These are phyloP conservation scores for Rhabditoides inermis DNA, from an alignment of 2,888 invertebrate species.

Conservation along the genomic window DNA sequence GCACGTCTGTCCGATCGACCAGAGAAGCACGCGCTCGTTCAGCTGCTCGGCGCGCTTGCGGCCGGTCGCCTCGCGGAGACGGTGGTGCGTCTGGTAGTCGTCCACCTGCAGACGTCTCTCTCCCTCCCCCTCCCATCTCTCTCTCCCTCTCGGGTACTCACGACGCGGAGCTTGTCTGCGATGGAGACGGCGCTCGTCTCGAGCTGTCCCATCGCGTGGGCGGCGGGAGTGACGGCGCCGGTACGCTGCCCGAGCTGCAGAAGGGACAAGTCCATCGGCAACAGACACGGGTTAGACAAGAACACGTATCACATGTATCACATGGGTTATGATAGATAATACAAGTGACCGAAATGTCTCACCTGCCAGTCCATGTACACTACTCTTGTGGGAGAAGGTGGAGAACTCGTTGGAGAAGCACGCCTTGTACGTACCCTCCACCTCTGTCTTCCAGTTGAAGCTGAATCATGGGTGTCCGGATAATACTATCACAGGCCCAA, in stretches of 20 bases:
- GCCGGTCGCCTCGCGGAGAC: slow-evolving; percentile 84
- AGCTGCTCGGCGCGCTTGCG: slow-evolving; percentile 90
- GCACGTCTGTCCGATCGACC: slow-evolving; percentile 81
- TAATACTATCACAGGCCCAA: neutral
- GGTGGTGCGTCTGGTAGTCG: slow-evolving; percentile 93
- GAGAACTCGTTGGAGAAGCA: slow-evolving; percentile 99
- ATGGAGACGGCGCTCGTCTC: slow-evolving; percentile 42
- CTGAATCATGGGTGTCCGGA: neutral
- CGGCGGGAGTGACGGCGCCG: slow-evolving; percentile 18
- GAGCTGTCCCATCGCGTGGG: slow-evolving; percentile 35
- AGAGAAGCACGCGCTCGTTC: slow-evolving; percentile 83
- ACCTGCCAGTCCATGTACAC: slow-evolving; percentile 97
- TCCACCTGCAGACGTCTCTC: slow-evolving; percentile 68
- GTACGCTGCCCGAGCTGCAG: too few relatives aligned
- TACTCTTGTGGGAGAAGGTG: slow-evolving; percentile 91
- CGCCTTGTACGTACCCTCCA: slow-evolving; percentile 55
- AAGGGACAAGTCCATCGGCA: neutral
- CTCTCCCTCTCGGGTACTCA: slow-evolving; percentile 7
- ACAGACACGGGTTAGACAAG: too few relatives aligned
- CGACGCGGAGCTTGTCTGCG: slow-evolving; percentile 42
- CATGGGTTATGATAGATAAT: neutral
- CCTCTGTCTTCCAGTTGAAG: slow-evolving; percentile 2
- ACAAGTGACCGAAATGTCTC: slow-evolving; percentile 58
- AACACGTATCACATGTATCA: too few relatives aligned
- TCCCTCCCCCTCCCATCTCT: neutral